phyloP scores from a whole-genome alignment of 2,888 invertebrate genomes.

The Cataglyphis livida region DNA sequence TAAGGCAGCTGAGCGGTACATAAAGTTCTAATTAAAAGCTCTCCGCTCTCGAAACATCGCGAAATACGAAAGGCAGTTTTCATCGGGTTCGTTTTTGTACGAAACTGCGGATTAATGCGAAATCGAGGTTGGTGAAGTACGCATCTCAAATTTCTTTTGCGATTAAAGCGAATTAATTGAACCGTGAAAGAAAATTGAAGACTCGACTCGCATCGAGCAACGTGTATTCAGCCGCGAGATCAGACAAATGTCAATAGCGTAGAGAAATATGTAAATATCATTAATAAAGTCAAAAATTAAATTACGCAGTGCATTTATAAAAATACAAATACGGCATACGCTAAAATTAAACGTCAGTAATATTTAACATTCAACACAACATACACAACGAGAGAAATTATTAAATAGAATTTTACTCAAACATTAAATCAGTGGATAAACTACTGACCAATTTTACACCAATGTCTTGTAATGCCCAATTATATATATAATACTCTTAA shows the following conservation, averaged over 20 bases:
- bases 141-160: constrained; percentile 24
- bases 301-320: constrained; percentile 15
- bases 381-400: constrained; percentile 1
- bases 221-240: background rate
- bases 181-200: background rate
- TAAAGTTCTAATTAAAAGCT: constrained; percentile 54
- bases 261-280: background rate
- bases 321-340: background rate
- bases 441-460: background rate
- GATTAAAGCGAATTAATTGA: constrained; percentile 17
- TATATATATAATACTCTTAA: background rate
- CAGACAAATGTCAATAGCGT: background rate
- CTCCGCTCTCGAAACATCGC: constrained; percentile 32
- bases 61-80: constrained; percentile 34
- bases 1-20: constrained; percentile 53
- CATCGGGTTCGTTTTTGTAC: constrained; percentile 47
- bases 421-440: background rate
- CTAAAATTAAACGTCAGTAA: constrained; percentile 15
- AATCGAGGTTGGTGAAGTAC: constrained; percentile 27
- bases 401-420: constrained; percentile 15
- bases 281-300: constrained; percentile 20
- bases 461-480: background rate
- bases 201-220: background rate
- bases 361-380: background rate
- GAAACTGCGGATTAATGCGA: constrained; percentile 28